Percentiles rank a stretch among this genome's conserved stretches.
Conservation (phyloP, 2,888 invertebrate species). For the Charanyca ferruginea region DNA sequence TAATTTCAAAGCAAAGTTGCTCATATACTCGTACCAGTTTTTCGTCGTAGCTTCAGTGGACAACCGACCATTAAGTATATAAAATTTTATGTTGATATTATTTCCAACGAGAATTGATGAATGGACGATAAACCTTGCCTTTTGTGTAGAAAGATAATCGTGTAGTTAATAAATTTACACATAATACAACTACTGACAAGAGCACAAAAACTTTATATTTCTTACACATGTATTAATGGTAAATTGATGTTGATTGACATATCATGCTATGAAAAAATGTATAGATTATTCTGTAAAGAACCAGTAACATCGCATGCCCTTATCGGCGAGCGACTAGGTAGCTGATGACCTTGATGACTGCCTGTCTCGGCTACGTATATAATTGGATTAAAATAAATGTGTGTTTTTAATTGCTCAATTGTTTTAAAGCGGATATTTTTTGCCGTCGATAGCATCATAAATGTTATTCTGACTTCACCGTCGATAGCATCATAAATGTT, state of each 20-base stretch:
- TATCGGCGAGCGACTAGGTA: constrained; percentile 40
- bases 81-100: constrained; percentile 58
- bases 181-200: constrained; percentile 60
- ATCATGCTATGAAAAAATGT: constrained; percentile 62
- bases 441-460: constrained; percentile 31
- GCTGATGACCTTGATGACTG: constrained; percentile 53
- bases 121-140: constrained; percentile 61
- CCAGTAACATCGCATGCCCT: constrained; percentile 57
- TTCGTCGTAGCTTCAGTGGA: constrained; percentile 15
- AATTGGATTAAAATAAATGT: constrained; percentile 66
- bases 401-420: constrained; percentile 66
- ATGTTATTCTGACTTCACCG: constrained; percentile 43
- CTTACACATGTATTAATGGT: constrained; percentile 59
- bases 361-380: constrained; percentile 38
- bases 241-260: constrained; percentile 68
- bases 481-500: constrained; percentile 33
- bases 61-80: constrained; percentile 35
- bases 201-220: constrained; percentile 53
- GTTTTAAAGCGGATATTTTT: constrained; percentile 59
- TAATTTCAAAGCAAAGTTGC: constrained; percentile 45
- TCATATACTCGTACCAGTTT: constrained; percentile 43
- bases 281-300: constrained; percentile 64
- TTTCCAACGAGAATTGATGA: constrained; percentile 57
- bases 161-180: constrained; percentile 67
- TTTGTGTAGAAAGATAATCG: constrained; percentile 58